Conservation (phyloP, 2,888 invertebrate species). For the Cryptus viduatorius region DNA sequence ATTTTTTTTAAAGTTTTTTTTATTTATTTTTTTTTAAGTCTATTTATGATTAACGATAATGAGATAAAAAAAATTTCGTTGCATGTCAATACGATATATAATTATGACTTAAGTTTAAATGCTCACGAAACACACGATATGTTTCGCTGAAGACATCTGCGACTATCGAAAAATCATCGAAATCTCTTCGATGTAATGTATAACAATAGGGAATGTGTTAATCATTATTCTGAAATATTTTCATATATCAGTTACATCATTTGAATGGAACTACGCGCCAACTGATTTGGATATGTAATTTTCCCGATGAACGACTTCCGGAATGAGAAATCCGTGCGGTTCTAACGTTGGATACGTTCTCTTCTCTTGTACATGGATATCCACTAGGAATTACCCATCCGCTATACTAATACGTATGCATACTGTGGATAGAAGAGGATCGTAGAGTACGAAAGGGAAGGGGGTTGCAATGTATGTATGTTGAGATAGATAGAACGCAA, state of each 20-base stretch:
- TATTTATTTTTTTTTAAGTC: too few species aligned
- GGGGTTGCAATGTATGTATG: conserved; percentile 19
- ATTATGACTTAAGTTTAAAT: background rate
- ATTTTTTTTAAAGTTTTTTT: too few species aligned
- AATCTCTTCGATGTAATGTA: background rate
- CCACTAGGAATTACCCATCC: conserved; percentile 22
- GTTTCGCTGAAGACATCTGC: background rate
- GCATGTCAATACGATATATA: background rate
- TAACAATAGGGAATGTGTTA: background rate
- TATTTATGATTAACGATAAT: too few species aligned
- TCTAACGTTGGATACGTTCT: conserved; percentile 48
- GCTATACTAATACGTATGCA: conserved; percentile 33
- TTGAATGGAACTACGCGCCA: conserved; percentile 43
- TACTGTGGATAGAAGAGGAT: conserved; percentile 40
- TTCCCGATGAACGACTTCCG: conserved; percentile 66
- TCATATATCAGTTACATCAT: conserved; percentile 20
- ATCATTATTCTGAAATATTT: conserved; percentile 41
- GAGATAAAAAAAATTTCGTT: too few species aligned
- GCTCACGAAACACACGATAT: background rate
- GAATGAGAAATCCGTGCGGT: conserved; percentile 63
- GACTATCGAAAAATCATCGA: background rate
- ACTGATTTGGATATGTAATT: conserved; percentile 68
- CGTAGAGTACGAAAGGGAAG: conserved; percentile 22
- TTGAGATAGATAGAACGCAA: conserved; percentile 5
- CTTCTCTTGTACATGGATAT: conserved; percentile 6